Evolutionary conservation across 64 coral and sea anemone species (phyloP), one percentile per base, ranked within the genome.

Genomic region (Stichodactyla helianthus): DNA sequence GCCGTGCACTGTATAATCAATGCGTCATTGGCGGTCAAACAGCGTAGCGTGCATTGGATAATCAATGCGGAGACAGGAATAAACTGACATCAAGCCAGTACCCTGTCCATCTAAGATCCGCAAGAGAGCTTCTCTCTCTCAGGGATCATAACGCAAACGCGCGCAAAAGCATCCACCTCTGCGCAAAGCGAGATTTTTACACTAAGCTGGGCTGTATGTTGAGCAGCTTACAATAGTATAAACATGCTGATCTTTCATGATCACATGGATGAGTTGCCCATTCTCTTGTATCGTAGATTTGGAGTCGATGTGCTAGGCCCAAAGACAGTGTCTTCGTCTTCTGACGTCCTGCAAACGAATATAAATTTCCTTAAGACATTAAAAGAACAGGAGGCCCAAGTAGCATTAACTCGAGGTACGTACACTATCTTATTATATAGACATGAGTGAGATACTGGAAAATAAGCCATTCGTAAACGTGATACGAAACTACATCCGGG

Each of bases 281-380:
- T 68, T 90, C 89, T 71, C 76, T 90, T 90, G 54, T 51, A 90
- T 5, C 58, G 67, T 7, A 84, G 51, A 1, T 84, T 84, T 44
- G 89, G 89, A 35, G 35, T 79, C 4, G 65, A 70, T 2, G 70
- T 81, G 19, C 35, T 81, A 6, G 78, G 78, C 0, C 35, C 78
- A 74, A 81, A 81, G 14, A 81, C 78, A 5, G 11, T 20, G 78
- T 81, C 83, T 10, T 90, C 89, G n/a, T 90, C 89, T 62, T 90
- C 89, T 26, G 89, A 90, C 10, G 82, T 60, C 11, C 89, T 90
- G n/a, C 26, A 56, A 90, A 67, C 31, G 70, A 85, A 59, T 16
- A 20, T 76, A 64, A 17, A 78, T 85, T 2, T 63, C 28, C 56
- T 14, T 60, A 8, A 55, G 7, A 50, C 23, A 62, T 13, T 0